Evolutionary conservation across 35 echinoderm and acorn worm species (phyloP), one percentile per base, ranked within the genome.

Genomic region (Heliocidaris tuberculata): DNA sequence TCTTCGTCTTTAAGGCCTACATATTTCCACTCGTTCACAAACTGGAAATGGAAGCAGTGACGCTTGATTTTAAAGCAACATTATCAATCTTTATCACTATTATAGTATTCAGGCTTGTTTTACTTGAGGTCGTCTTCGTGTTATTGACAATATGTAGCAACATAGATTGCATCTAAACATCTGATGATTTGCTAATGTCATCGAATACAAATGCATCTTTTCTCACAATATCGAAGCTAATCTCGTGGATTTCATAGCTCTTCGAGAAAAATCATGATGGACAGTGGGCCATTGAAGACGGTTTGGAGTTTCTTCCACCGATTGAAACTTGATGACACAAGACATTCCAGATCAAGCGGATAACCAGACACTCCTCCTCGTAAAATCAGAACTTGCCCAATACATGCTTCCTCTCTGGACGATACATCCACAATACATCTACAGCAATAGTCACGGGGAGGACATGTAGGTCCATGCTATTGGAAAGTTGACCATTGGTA

Each of bases 251-350:
- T 17, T 78, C 65, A 78, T 21, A 78, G 27, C 65, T 78, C 65
- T n/a, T 78, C 21, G 3, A 78, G 27, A n/a, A 24, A 70, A 78
- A 78, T 78, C 65, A 78, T 21, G 65, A 21, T 19, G 17, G 65
- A 78, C 65, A 78, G 65, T 21, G 27, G 27, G 65, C 65, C 65
- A 78, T 78, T 78, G 65, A 78, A 8, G 65, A 24, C 21, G 65
- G 61, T 71, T 71, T 71, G 15, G 61, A 71, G 19, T 71, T 78
- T 78, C 65, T 78, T 78, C 65, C 65, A 89, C 0, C 31, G 87
- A 89, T 89, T 89, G 87, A 89, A 89, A 89, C 29, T 89, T 89
- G 86, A 88, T 88, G 86, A 88, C 86, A 31, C 31, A 89, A 89
- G 31, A 89, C 87, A 47, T 89, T 89, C 87, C 19, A 48, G 87